A percentile compares a stretch with the other conserved stretches of the same genome.
Conservation (phyloP, 2,888 invertebrate species). For the Scaptomyza reducta region DNA sequence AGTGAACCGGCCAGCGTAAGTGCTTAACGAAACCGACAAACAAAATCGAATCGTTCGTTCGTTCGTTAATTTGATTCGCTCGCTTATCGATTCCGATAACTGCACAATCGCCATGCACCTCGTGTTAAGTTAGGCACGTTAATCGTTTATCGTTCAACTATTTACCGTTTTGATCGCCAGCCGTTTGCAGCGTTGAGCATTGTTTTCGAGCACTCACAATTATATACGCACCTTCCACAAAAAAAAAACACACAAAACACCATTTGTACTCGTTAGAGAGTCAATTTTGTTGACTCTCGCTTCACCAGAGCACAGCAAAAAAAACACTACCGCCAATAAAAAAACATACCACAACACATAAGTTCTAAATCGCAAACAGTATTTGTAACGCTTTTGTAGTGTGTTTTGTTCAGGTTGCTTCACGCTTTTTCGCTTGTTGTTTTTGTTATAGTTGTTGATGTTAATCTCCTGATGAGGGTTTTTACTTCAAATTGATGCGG, state of each 20-base stretch:
- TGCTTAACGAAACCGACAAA: slow-evolving; percentile 41
- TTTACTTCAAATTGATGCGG: slow-evolving; percentile 27
- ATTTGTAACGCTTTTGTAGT: slow-evolving; percentile 50
- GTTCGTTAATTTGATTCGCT: slow-evolving; percentile 30
- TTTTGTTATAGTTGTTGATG: slow-evolving; percentile 22
- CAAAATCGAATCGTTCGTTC: slow-evolving; percentile 17
- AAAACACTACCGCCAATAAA: slow-evolving; percentile 24
- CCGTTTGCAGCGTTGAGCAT: slow-evolving; percentile 43
- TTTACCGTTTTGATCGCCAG: slow-evolving; percentile 37
- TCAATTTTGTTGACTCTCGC: slow-evolving; percentile 18
- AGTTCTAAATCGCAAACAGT: slow-evolving; percentile 25
- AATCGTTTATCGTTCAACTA: background rate
- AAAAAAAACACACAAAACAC: slow-evolving; percentile 16
- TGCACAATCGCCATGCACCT: slow-evolving; percentile 60
- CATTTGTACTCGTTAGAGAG: slow-evolving; percentile 14
- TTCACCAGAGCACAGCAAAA: slow-evolving; percentile 48
- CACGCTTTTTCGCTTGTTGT: slow-evolving; percentile 40
- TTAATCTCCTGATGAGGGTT: slow-evolving; percentile 37
- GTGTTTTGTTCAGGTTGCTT: slow-evolving; percentile 44
- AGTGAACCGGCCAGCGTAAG: slow-evolving; percentile 82
- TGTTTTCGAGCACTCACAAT: slow-evolving; percentile 21
- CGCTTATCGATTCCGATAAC: slow-evolving; percentile 55
- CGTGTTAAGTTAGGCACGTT: slow-evolving; percentile 50
- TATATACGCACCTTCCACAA: slow-evolving; percentile 27
- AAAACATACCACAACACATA: slow-evolving; percentile 9